phyloP scores from a whole-genome alignment of 2,888 invertebrate genomes.

The Lochmaea capreae region DNA sequence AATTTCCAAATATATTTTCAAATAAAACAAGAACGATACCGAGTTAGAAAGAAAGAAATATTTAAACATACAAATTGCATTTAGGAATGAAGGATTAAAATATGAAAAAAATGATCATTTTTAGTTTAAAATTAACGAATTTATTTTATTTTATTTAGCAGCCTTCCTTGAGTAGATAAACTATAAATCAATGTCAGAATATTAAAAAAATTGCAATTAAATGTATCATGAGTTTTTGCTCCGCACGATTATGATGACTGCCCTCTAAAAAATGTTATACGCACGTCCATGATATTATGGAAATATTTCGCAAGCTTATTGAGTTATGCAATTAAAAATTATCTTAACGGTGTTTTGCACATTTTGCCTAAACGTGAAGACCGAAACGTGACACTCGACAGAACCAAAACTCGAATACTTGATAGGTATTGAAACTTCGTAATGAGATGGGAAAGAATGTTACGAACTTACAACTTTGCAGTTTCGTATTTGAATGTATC shows the following conservation, averaged over 20 bases:
- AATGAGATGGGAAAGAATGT: neutral
- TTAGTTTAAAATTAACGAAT: no score
- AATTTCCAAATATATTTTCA: neutral
- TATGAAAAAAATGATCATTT: no score
- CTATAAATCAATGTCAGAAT: no score
- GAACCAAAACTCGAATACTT: neutral
- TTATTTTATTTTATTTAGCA: no score
- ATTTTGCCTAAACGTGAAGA: slow-evolving; percentile 16
- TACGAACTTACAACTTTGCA: neutral
- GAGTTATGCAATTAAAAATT: slow-evolving; percentile 23
- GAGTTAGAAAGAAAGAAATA: no score
- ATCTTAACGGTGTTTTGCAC: slow-evolving; percentile 23
- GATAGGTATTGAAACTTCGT: neutral
- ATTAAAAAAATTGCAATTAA: no score
- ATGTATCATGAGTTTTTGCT: neutral
- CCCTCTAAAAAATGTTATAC: neutral
- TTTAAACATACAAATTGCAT: no score
- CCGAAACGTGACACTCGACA: slow-evolving; percentile 1
- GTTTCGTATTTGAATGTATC: neutral
- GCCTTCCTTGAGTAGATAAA: no score
- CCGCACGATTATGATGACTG: no score
- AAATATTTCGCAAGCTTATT: slow-evolving; percentile 24
- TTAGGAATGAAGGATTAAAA: no score
- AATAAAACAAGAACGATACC: neutral
- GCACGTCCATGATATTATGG: slow-evolving; percentile 14